Evolutionary conservation across 1,140 invertebrate genomes (phyloP), one percentile per base, ranked within the genome.

Genomic region (Anthonomus grandis): DNA sequence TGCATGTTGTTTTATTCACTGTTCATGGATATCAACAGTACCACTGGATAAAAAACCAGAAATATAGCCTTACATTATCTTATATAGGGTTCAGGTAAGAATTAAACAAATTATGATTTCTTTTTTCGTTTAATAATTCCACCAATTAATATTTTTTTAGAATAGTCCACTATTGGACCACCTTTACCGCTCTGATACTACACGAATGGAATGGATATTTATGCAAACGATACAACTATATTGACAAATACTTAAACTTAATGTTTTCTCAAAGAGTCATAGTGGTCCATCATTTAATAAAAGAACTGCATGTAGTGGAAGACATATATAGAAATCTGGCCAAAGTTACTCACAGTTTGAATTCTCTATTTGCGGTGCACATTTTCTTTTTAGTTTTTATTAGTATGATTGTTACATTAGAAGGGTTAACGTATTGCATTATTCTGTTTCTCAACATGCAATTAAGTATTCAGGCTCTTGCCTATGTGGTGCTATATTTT

Each of bases 331-430:
- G 45, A n/a, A 54, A 45, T 23, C 25, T 54, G 0, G 13, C 21
- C n/a, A 1, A 9, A 12, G 23, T 54, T 18, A 15, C 10, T 12
- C 8, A 19, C 9, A n/a, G 45, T 3, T n/a, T 54, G 17, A 54
- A 54, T 17, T 22, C 15, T 6, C n/a, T 54, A 17, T 54, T 54
- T 13, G 31, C 41, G 9, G n/a, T 31, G 15, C 51, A 54, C 36
- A 37, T 54, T n/a, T 54, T 54, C 10, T 34, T 54, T 3, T 2
- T 54, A 9, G 22, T 45, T 46, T 19, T 37, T 4, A 9, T 46
- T 9, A 38, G 13, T n/a, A 27, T 54, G 19, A 23, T 17, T 27
- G 4, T 45, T 3, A 44, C 42, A 2, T 17, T 54, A 18, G 39
- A 54, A 23, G 24, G 24, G 13, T 22, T 54, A 8, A 54, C 39